A percentile compares a stretch with the other conserved stretches of the same genome.
phyloP scores from a whole-genome alignment of 2,797 vertebrate species.

The Oreonectes daqikongensis region DNA sequence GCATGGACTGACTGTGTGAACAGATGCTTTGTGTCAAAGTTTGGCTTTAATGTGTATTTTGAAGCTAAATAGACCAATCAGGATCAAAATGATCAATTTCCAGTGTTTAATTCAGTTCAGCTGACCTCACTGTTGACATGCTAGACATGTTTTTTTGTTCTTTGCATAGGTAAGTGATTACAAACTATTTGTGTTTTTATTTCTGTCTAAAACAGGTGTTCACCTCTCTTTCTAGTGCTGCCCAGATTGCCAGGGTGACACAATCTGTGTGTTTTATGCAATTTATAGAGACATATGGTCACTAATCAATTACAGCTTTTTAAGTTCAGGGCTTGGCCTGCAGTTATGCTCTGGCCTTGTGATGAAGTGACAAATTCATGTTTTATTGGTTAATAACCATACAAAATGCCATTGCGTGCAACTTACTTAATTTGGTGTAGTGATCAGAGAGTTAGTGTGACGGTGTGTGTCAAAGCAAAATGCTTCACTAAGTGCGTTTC shows the following conservation, averaged over 20 bases:
- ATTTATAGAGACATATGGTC: slow-evolving; percentile 46
- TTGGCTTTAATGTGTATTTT: background rate
- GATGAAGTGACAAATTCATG: background rate
- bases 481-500: background rate
- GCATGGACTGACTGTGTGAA: background rate
- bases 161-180: too few relatives aligned
- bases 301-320: slow-evolving; percentile 42
- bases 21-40: background rate
- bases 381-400: slow-evolving; percentile 15
- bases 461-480: background rate
- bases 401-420: background rate
- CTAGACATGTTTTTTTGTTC: too few relatives aligned
- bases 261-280: slow-evolving; percentile 40
- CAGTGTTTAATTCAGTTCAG: background rate
- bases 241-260: slow-evolving; percentile 38
- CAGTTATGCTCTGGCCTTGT: slow-evolving; percentile 17
- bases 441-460: slow-evolving; percentile 11
- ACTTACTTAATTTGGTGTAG: background rate
- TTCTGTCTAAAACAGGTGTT: slow-evolving; percentile 10
- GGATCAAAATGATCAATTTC: background rate
- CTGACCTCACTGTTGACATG: too few relatives aligned
- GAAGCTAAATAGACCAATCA: background rate
- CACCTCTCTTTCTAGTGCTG: background rate
- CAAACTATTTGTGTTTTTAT: too few relatives aligned
- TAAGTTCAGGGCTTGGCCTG: background rate